Percentiles rank a stretch among this genome's conserved stretches.
These are phyloP conservation scores for Corydoras maculifer DNA, from an alignment of 2,113 vertebrate genomes.

Conservation along the genomic window DNA sequence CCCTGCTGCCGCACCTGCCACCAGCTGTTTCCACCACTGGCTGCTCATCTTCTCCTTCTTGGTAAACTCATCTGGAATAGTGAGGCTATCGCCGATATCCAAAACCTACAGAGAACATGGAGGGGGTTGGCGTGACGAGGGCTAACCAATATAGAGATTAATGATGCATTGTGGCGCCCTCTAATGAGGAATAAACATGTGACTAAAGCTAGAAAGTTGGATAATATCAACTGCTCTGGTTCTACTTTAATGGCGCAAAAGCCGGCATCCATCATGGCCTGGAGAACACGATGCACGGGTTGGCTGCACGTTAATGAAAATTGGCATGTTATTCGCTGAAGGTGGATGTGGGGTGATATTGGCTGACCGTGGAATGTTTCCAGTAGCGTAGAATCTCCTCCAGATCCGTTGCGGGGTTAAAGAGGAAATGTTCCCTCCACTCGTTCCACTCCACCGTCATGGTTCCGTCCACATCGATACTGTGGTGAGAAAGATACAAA, in stretches of 20 bases:
- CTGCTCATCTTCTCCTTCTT: slow-evolving; percentile 90
- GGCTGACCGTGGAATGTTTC: slow-evolving; percentile 89
- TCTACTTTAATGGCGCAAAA: too few species aligned
- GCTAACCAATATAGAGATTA: too few species aligned
- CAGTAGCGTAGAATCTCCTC: slow-evolving; percentile 89
- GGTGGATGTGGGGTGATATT: too few species aligned
- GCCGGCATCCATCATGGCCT: too few species aligned
- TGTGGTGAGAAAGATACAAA: slow-evolving; percentile 43
- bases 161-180: too few species aligned
- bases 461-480: slow-evolving; percentile 90
- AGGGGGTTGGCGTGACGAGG: too few species aligned
- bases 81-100: slow-evolving; percentile 92
- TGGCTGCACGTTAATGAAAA: too few species aligned
- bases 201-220: too few species aligned
- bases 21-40: slow-evolving; percentile 90
- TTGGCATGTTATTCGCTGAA: too few species aligned
- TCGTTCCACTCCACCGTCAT: slow-evolving; percentile 97
- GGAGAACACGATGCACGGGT: too few species aligned
- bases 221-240: too few species aligned
- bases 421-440: slow-evolving; percentile 90
- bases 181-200: too few species aligned
- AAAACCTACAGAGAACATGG: slow-evolving; percentile 68
- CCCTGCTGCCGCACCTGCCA: slow-evolving; percentile 81
- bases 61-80: slow-evolving; percentile 95
- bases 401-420: slow-evolving; percentile 85